phyloP scores from a whole-genome alignment of 1,140 invertebrate species.

The Thalassaphorura encarpata region DNA sequence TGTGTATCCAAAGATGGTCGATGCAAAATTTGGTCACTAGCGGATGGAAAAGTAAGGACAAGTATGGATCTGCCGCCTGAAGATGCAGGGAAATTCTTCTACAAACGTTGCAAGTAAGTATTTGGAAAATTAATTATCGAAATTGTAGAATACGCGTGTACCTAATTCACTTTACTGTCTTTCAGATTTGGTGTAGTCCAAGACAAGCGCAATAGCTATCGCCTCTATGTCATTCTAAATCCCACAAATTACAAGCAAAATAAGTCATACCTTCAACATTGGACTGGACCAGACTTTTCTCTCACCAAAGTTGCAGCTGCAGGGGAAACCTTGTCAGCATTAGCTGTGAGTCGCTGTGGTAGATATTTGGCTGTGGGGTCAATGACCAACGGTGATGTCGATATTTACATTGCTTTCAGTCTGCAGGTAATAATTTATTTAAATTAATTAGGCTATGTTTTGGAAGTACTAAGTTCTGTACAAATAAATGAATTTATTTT shows the following conservation, averaged over 20 bases:
- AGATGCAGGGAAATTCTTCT: conserved; percentile 64
- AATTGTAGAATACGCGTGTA: background rate
- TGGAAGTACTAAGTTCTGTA: background rate
- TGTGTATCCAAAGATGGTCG: conserved; percentile 80
- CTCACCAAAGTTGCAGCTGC: conserved; percentile 39
- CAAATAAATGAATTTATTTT: conserved; percentile 6
- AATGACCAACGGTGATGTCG: conserved; percentile 81
- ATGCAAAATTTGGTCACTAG: conserved; percentile 65
- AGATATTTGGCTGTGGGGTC: conserved; percentile 83
- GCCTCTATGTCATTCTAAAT: conserved; percentile 28
- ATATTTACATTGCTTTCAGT: conserved; percentile 84
- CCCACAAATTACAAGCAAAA: conserved; percentile 46
- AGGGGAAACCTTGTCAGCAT: conserved; percentile 38
- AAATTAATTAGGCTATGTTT: background rate
- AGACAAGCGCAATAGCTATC: conserved; percentile 14
- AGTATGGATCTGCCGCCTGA: conserved; percentile 63
- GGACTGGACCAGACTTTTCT: conserved; percentile 50
- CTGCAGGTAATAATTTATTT: conserved; percentile 55
- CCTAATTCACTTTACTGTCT: background rate
- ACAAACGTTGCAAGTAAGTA: conserved; percentile 62
- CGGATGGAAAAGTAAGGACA: conserved; percentile 50
- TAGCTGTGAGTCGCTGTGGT: conserved; percentile 83
- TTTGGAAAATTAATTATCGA: background rate
- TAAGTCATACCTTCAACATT: conserved; percentile 47
- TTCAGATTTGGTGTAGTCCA: conserved; percentile 27